Base-by-base conservation (phyloP, 1,140 invertebrate species). In the Trichomalopsis sarcophagae region DNA sequence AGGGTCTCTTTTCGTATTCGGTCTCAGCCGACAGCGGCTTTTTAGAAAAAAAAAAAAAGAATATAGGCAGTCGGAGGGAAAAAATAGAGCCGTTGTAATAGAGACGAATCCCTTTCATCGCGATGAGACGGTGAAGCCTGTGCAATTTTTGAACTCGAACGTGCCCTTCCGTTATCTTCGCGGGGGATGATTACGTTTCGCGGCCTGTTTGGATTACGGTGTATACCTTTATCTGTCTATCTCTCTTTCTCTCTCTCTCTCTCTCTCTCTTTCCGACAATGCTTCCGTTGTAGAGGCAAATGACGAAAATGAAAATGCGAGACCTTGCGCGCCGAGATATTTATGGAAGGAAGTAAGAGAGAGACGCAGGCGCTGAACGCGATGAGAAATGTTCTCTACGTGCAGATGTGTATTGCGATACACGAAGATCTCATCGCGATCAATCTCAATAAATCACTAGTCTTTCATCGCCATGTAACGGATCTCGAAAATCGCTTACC, bases 11-110 rank as follows among this genome's bases (percentile, higher is more conserved):
- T 27, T 50, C 47, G 47, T 50, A 50, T 50, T 73, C 76, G 30
- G 55, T 36, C 17, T 62, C 30, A 9, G 2, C 44, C n/a, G 44
- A 2, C 7, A 14, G 30, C 3, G 13, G 14, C n/a, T 40, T 80
- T 11, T 69, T 9, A 69, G 68, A 85, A 84, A 85, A 86, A 71
- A 84, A 85, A 86, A 71, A 55, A 36, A 55, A 36, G 33, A 36
- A 81, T 82, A 84, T 68, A 81, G 33, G 69, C n/a, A 77, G 27
- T 55, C 75, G 17, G 14, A 17, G 23, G 11, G 36, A 66, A 74
- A 40, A 66, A 76, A 23, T 75, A 6, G 76, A 14, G 50, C 71
- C 27, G 10, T 6, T 40, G 73, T 76, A 78, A 69, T 13, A 82
- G 27, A 74, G 44, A 62, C 68, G 77, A 73, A 81, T 33, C 23